Conservation (phyloP, 2,797 vertebrate species). For the Ceyx erithaca region DNA sequence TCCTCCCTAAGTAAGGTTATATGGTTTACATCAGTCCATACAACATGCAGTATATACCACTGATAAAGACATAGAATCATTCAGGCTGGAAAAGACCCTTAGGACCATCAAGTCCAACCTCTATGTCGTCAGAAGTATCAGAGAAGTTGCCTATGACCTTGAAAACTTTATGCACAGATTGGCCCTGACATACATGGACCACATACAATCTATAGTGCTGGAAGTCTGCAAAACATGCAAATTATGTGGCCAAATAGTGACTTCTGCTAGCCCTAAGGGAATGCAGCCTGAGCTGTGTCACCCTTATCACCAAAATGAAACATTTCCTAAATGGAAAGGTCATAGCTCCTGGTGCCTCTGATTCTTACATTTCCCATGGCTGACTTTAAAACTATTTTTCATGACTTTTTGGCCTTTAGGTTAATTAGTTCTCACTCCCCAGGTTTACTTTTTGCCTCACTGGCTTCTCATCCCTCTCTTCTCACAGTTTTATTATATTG, state of each 20-base stretch:
- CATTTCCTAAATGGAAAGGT: neutral
- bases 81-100: too few species aligned
- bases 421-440: neutral
- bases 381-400: neutral
- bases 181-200: neutral
- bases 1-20: neutral
- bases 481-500: neutral
- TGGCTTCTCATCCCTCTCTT: neutral
- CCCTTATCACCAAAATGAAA: rapidly evolving
- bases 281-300: neutral
- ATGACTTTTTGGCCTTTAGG: neutral
- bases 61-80: too few species aligned
- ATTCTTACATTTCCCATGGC: neutral
- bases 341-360: neutral
- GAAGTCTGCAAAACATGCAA: neutral
- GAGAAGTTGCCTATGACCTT: neutral
- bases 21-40: neutral
- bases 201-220: neutral
- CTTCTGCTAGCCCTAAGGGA: neutral
- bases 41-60: rapidly evolving
- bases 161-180: neutral
- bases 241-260: neutral
- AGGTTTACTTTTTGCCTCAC: neutral
- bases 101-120: neutral
- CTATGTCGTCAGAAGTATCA: neutral